These are phyloP conservation scores for Actenoides lindsayi DNA, from an alignment of 2,113 vertebrate genomes.

Conservation along the genomic window DNA sequence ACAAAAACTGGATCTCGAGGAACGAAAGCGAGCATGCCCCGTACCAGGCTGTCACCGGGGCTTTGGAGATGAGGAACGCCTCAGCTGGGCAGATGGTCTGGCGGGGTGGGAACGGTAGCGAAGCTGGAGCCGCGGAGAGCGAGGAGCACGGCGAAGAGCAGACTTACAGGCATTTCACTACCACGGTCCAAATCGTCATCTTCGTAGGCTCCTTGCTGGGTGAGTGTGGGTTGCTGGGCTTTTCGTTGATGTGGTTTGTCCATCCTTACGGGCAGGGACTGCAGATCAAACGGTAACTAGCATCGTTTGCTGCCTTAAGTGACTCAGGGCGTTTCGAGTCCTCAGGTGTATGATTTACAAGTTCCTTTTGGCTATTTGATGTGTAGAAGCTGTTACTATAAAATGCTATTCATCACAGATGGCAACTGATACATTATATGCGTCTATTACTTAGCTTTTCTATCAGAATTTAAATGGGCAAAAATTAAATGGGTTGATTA, in stretches of 20 bases:
- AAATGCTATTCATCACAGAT: neutral
- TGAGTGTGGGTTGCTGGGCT: constrained; percentile 70
- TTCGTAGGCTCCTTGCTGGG: constrained; percentile 90
- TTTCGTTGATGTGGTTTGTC: neutral
- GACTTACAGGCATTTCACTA: constrained; percentile 90
- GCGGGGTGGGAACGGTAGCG: constrained; percentile 68
- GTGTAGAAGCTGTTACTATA: neutral
- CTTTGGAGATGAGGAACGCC: constrained; percentile 70
- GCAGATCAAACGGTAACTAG: neutral
- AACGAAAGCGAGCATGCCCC: constrained; percentile 71
- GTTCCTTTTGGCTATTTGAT: neutral
- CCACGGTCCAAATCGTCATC: constrained; percentile 86
- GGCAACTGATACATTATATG: neutral
- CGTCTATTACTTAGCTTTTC: neutral
- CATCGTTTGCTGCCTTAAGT: neutral
- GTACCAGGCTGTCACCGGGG: constrained; percentile 61
- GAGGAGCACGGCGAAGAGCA: constrained; percentile 72
- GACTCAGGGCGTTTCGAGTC: neutral
- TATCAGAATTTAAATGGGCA: neutral
- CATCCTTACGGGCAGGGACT: neutral
- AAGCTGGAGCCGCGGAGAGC: neutral
- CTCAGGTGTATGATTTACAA: neutral
- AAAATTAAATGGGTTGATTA: neutral
- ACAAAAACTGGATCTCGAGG: constrained; percentile 72
- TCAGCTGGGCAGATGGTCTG: constrained; percentile 71